A percentile compares a stretch with the other conserved stretches of the same genome.
Conservation (phyloP, 30 jellyfish, hydroid and myxozoan species). For the Hydractinia echinata region DNA sequence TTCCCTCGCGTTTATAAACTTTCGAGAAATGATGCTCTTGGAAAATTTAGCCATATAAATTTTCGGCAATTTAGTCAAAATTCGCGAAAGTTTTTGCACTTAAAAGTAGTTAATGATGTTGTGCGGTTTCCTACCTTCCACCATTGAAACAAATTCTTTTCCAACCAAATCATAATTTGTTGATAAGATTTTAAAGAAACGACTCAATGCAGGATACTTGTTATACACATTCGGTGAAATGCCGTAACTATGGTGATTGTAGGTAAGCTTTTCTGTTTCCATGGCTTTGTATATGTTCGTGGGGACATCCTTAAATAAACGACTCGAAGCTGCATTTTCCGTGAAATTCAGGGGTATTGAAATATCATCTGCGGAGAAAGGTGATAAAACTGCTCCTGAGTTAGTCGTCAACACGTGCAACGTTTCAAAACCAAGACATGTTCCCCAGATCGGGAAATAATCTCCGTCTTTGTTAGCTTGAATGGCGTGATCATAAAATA, state of each 20-base stretch:
- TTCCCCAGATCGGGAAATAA: conserved; percentile 96
- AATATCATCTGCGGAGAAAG: conserved; percentile 52
- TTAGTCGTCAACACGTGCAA: conserved; percentile 66
- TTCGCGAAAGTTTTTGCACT: no score
- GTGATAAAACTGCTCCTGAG: conserved; percentile 34
- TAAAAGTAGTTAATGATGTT: background rate
- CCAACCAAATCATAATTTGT: conserved; percentile 58
- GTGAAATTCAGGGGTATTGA: conserved; percentile 61
- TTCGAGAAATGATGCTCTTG: no score
- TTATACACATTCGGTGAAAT: conserved; percentile 64
- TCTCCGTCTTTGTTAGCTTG: conserved; percentile 80
- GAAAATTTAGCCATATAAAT: no score
- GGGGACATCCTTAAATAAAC: conserved; percentile 58
- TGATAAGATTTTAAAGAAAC: conserved; percentile 46
- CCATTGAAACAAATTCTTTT: conserved; percentile 59
- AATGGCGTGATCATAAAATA: conserved; percentile 62
- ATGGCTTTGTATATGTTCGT: conserved; percentile 15
- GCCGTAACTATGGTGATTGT: conserved; percentile 70
- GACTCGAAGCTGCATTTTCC: conserved; percentile 47
- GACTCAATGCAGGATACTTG: conserved; percentile 24
- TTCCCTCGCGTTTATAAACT: no score
- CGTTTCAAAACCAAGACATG: conserved; percentile 95
- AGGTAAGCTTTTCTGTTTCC: conserved; percentile 54
- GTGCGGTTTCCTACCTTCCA: conserved; percentile 61
- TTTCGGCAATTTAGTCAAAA: no score